These are phyloP conservation scores for Rhynchotus rufescens DNA, from an alignment of 2,797 vertebrate species.

Conservation along the genomic window DNA sequence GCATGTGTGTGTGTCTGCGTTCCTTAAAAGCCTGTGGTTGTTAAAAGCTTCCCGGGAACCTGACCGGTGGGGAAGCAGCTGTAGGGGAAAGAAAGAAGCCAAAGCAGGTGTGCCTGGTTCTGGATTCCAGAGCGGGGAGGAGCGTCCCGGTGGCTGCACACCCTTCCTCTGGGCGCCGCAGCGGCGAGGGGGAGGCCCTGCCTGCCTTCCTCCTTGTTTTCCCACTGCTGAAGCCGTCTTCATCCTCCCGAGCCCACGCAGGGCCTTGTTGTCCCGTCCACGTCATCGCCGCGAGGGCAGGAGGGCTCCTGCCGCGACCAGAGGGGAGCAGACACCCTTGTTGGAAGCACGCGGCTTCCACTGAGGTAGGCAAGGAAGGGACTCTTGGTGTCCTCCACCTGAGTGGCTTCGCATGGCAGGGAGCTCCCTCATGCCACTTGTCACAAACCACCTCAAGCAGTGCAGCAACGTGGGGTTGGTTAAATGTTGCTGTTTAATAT, in stretches of 20 bases:
- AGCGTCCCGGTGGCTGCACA: conserved; percentile 41
- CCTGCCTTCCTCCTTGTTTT: conserved; percentile 37
- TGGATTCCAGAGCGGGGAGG: conserved; percentile 69
- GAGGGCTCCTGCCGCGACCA: neutral
- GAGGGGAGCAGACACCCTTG: neutral
- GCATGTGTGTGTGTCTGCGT: neutral
- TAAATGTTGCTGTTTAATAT: neutral
- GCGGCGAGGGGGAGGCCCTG: neutral
- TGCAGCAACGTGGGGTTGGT: neutral
- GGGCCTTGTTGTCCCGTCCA: neutral
- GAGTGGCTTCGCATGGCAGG: neutral
- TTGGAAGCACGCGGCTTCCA: neutral
- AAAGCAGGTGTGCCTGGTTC: conserved; percentile 33
- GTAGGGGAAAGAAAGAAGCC: neutral
- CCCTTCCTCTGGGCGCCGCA: conserved; percentile 10
- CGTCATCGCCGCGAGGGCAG: neutral
- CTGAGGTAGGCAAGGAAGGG: neutral
- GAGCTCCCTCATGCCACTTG: neutral
- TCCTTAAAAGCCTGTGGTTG: neutral
- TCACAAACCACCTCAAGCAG: neutral
- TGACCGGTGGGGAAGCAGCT: conserved; percentile 17
- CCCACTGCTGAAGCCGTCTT: conserved; percentile 18
- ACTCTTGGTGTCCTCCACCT: neutral
- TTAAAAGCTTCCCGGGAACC: neutral
- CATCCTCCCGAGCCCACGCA: neutral